Base-by-base conservation (phyloP, 2,113 vertebrate species). In the Synodontis membranacea region DNA sequence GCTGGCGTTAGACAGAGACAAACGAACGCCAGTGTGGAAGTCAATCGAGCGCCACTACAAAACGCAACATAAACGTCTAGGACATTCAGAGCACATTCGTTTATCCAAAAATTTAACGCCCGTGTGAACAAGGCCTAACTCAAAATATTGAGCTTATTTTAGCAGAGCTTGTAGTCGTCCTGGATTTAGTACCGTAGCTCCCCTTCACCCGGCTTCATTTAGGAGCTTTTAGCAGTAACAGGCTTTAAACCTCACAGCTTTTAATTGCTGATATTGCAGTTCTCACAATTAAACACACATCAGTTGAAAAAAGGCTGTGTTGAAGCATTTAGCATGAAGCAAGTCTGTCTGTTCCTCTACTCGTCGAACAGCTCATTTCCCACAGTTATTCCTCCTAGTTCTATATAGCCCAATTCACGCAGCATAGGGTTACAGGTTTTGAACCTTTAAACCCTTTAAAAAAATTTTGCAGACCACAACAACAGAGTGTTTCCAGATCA, bases 121-220 rank as follows among this genome's bases (percentile, higher is more conserved):
- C n/a, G n/a, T n/a, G n/a, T n/a, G n/a, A n/a, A n/a, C n/a, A n/a
- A n/a, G n/a, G n/a, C n/a, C n/a, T n/a, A n/a, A n/a, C n/a, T n/a
- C n/a, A n/a, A n/a, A n/a, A n/a, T n/a, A n/a, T n/a, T 23, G 34
- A 5, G 15, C 39, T 75, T 28, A 28, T 46, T 75, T 75, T 46
- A 75, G 58, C 10, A 9, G 58, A 85, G 44, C 21, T 50, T 85
- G 28, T 37, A 34, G 19, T 46, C 54, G 37, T 34, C 19, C 42
- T 60, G 60, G 74, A 28, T 66, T 62, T 85, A 42, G 48, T 12
- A 83, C n/a, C n/a, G 39, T 31, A n/a, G 31, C n/a, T 66, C 62
- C 14, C 31, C 31, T 64, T 25, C 42, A 84, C 58, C 11, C 15
- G 74, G 42, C 23, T 81, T 42, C 37, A 44, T 12, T 42, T 60